Evolutionary conservation across 2,888 invertebrate genomes (phyloP).

Genomic region (Apomyelois bistriatella): DNA sequence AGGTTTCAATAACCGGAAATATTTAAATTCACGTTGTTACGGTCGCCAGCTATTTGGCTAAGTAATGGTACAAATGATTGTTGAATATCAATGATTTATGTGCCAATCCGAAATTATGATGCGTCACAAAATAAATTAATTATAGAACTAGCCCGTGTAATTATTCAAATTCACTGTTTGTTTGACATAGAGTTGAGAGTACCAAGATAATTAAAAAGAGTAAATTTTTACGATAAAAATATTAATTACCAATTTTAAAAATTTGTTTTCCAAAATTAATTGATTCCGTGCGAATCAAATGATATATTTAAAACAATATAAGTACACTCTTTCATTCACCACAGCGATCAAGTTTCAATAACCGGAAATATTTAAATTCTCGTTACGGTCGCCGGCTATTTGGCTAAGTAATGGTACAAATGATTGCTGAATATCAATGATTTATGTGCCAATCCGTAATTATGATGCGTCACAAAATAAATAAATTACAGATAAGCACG

Average conservation of each 20-base stretch:
- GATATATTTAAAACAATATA: constrained; percentile 1
- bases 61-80: constrained; percentile 20
- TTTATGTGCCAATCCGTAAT: constrained; percentile 32
- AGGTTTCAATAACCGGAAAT: constrained; percentile 9
- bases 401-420: constrained; percentile 22
- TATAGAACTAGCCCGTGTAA: background rate
- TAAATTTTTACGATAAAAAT: too few species aligned
- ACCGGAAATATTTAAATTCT: constrained; percentile 11
- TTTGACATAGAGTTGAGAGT: too few species aligned
- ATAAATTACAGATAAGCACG: constrained; percentile 11
- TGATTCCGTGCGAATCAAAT: too few species aligned
- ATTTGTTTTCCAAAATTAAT: too few species aligned
- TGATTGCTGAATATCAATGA: constrained; percentile 31
- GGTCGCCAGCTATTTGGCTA: constrained; percentile 19
- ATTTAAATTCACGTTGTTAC: constrained; percentile 15
- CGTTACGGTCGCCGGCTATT: constrained; percentile 18
- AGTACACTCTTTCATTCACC: constrained; percentile 2
- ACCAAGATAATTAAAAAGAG: too few species aligned
- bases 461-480: constrained; percentile 13
- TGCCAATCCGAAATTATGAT: constrained; percentile 27
- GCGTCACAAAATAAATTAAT: background rate
- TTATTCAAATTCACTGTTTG: too few species aligned
- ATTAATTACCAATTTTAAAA: too few species aligned
- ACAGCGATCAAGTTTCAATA: constrained; percentile 5
- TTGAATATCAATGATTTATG: constrained; percentile 38